These are phyloP conservation scores for Acropora yongei DNA, from an alignment of 64 coral and sea anemone species.

Conservation along the genomic window DNA sequence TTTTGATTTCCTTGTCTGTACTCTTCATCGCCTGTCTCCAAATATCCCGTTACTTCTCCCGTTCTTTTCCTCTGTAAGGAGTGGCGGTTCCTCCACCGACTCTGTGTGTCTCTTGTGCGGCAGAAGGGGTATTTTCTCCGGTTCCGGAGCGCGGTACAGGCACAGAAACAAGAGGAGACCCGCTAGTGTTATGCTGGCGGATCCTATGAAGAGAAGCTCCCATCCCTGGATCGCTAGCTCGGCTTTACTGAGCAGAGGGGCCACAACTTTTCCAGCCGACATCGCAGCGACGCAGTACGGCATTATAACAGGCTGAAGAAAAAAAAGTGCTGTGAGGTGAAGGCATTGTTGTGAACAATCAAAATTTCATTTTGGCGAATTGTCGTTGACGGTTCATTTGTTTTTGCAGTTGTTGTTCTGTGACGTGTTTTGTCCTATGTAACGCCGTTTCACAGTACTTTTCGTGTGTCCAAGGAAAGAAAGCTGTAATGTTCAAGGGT, in stretches of 20 bases:
- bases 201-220: constrained; percentile 60
- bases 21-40: not conserved
- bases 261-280: constrained; percentile 74
- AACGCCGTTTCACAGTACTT: not conserved
- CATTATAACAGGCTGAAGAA: constrained; percentile 72
- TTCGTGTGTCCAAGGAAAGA: not conserved
- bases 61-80: not conserved
- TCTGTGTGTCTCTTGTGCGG: not conserved
- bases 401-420: not conserved
- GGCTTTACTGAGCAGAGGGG: constrained; percentile 54
- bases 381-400: not conserved
- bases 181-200: constrained; percentile 19
- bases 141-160: constrained; percentile 56
- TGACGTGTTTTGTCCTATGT: not conserved
- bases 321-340: not conserved
- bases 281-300: constrained; percentile 72
- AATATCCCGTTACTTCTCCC: not conserved
- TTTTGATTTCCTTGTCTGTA: not conserved
- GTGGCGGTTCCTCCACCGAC: not conserved
- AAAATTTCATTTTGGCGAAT: not conserved
- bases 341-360: not conserved
- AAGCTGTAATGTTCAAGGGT: no score
- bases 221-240: constrained; percentile 67
- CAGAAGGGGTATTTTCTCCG: constrained; percentile 50
- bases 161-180: constrained; percentile 47